A percentile compares a stretch with the other conserved stretches of the same genome.
Evolutionary conservation across 2,797 vertebrate species (phyloP).

Genomic region (Acestrorhynchus altus): DNA sequence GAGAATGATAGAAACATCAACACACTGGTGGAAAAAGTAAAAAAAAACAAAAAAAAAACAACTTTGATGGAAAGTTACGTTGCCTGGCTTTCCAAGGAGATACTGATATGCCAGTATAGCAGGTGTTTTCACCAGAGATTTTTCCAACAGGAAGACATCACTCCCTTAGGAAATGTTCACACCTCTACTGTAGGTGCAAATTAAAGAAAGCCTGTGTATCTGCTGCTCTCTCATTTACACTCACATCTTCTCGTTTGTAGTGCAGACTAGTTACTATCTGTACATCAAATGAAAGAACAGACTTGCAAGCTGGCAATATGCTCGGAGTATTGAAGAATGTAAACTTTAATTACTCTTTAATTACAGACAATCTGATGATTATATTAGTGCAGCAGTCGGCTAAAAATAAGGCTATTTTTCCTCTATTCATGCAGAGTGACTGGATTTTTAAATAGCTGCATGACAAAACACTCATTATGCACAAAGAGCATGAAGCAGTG

Average conservation of each 20-base stretch:
- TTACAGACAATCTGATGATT: conserved; percentile 53
- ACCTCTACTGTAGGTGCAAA: conserved; percentile 76
- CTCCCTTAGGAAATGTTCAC: conserved; percentile 64
- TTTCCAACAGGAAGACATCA: conserved; percentile 60
- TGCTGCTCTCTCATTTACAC: conserved; percentile 24
- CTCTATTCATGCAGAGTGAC: conserved; percentile 14
- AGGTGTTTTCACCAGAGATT: conserved; percentile 69
- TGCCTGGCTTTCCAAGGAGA: conserved; percentile 48
- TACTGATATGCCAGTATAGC: conserved; percentile 68
- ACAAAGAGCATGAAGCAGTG: conserved; percentile 51
- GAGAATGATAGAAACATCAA: conserved; percentile 8
- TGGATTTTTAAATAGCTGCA: conserved; percentile 52
- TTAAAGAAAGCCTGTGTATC: conserved; percentile 65
- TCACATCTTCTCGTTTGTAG: conserved; percentile 24
- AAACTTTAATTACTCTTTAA: conserved; percentile 53
- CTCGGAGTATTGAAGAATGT: conserved; percentile 41
- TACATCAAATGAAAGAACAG: conserved; percentile 23
- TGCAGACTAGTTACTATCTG: background rate
- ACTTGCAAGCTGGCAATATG: conserved; percentile 16
- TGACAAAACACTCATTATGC: conserved; percentile 58
- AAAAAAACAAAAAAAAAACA: background rate
- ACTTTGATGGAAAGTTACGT: conserved; percentile 38
- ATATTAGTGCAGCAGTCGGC: conserved; percentile 43
- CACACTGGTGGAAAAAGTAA: background rate
- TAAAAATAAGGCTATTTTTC: conserved; percentile 15